phyloP scores from a whole-genome alignment of 2,888 invertebrate species.

The Pedicia rivosa region DNA sequence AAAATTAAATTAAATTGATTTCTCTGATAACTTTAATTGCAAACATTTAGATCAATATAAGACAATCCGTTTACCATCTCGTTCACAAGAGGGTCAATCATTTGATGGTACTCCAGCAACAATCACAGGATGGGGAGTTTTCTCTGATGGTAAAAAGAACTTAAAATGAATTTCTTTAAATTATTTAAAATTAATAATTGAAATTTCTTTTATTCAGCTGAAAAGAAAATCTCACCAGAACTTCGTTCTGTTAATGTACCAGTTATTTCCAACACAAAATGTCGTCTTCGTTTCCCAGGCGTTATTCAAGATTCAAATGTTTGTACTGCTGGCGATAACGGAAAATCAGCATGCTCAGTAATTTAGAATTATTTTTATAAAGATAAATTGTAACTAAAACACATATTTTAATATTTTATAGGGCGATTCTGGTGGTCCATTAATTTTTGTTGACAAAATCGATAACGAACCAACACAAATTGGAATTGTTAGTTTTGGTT shows the following conservation, averaged over 20 bases:
- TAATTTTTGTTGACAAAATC: background rate
- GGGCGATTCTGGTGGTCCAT: background rate
- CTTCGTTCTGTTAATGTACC: slow-evolving; percentile 17
- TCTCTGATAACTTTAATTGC: background rate
- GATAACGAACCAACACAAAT: slow-evolving; percentile 1
- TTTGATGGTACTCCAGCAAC: slow-evolving; percentile 15
- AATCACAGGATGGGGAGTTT: slow-evolving; percentile 25
- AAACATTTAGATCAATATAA: slow-evolving; percentile 11
- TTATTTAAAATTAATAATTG: background rate
- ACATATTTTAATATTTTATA: too few relatives aligned
- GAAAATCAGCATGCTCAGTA: slow-evolving; percentile 21
- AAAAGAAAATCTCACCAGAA: slow-evolving; percentile 17
- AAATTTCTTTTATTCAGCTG: slow-evolving; percentile 6
- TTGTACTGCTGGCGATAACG: slow-evolving; percentile 19
- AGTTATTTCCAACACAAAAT: slow-evolving; percentile 17
- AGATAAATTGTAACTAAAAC: too few relatives aligned
- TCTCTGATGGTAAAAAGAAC: slow-evolving; percentile 16
- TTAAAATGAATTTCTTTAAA: background rate
- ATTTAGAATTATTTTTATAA: slow-evolving; percentile 14
- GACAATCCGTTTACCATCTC: slow-evolving; percentile 13
- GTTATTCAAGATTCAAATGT: slow-evolving; percentile 18
- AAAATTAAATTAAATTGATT: too few relatives aligned
- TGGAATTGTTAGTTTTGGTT: slow-evolving; percentile 7
- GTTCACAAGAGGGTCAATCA: slow-evolving; percentile 9
- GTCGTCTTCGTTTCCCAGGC: slow-evolving; percentile 19